phyloP scores from a whole-genome alignment of 2,888 invertebrate species.

The Synergus itoensis region DNA sequence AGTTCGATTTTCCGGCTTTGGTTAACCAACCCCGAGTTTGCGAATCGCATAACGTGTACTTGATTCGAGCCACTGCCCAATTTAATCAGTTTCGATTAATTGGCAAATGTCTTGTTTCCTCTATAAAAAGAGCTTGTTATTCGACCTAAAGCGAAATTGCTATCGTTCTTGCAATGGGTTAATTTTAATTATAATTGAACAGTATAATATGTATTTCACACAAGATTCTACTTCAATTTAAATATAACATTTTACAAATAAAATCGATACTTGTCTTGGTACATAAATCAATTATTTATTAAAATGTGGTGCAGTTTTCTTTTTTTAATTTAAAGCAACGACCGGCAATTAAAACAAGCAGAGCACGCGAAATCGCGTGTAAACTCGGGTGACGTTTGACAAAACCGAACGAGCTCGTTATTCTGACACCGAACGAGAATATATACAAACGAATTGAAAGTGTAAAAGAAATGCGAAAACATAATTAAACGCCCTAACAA shows the following conservation, averaged over 20 bases:
- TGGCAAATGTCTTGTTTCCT: conserved; percentile 1
- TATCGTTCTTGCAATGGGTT: not conserved
- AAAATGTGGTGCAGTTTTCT: not conserved
- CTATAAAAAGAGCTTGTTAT: not conserved
- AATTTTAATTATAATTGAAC: not conserved
- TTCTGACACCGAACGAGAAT: too few species aligned
- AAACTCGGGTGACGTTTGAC: too few species aligned
- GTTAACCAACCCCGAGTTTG: not conserved
- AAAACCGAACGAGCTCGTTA: too few species aligned
- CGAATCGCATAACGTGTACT: not conserved
- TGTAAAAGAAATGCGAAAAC: not conserved
- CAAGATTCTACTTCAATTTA: too few species aligned
- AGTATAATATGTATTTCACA: too few species aligned
- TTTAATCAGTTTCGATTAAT: conserved; percentile 39
- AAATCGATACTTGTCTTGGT: not conserved
- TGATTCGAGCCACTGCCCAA: conserved; percentile 19
- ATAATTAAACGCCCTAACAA: not conserved
- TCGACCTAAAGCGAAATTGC: not conserved
- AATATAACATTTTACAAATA: not conserved
- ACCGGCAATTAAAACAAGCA: not conserved
- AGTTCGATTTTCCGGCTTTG: conserved; percentile 26
- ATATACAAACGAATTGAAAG: not conserved
- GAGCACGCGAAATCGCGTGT: not conserved
- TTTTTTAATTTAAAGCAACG: not conserved
- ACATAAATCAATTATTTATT: too few species aligned